A percentile compares a stretch with the other conserved stretches of the same genome.
phyloP scores from a whole-genome alignment of 2,113 vertebrate genomes.

The Tragulus kanchil region DNA sequence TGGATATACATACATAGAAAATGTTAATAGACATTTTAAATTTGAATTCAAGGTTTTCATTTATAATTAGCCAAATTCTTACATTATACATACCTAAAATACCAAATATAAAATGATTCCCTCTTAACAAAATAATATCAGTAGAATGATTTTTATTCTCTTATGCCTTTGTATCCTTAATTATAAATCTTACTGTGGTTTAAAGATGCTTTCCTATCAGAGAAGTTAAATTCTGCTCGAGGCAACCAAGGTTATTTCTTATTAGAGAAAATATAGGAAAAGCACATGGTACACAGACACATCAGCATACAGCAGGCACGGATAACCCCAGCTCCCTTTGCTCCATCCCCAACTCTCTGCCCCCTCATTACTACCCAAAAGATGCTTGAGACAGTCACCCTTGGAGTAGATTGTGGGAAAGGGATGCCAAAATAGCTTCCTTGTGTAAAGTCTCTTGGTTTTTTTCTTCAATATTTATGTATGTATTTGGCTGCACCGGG shows the following conservation, averaged over 20 bases:
- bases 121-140: neutral
- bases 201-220: neutral
- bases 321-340: rapidly evolving
- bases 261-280: neutral
- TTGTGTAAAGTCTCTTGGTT: neutral
- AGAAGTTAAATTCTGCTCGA: neutral
- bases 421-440: neutral
- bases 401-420: rapidly evolving
- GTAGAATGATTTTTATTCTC: neutral
- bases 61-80: neutral
- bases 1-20: neutral
- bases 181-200: neutral
- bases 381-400: neutral
- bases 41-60: neutral
- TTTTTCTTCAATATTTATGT: neutral
- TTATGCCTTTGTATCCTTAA: neutral
- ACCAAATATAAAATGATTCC: neutral
- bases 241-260: neutral
- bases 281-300: neutral
- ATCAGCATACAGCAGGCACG: neutral
- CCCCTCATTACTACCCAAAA: rapidly evolving
- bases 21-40: neutral
- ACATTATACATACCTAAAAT: neutral
- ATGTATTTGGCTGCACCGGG: neutral
- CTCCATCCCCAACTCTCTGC: neutral